These are phyloP conservation scores for Amphipoea lucens DNA, from an alignment of 2,888 invertebrate genomes.

Conservation along the genomic window DNA sequence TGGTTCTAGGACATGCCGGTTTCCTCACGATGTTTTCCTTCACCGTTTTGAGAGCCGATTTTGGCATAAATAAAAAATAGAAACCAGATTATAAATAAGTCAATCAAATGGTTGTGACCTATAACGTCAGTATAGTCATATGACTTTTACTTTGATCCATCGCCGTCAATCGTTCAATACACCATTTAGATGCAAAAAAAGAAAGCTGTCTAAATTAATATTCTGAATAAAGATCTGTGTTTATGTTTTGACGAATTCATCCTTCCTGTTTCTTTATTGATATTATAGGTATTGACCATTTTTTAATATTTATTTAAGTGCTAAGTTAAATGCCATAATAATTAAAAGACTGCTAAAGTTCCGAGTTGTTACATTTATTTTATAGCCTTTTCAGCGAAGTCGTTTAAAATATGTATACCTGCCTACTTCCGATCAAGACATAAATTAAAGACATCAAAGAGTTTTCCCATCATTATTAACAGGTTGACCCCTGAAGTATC, in stretches of 20 bases:
- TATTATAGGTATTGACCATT: not conserved
- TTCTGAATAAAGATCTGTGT: not conserved
- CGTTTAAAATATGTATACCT: not conserved
- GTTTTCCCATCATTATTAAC: not conserved
- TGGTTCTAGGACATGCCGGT: not conserved
- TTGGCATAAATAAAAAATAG: not conserved
- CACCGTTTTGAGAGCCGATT: not conserved
- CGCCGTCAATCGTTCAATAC: not conserved
- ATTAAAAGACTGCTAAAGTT: slow-evolving; percentile 10
- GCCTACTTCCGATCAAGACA: not conserved
- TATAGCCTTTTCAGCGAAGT: not conserved
- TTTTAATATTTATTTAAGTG: slow-evolving; percentile 3
- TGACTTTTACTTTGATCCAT: not conserved
- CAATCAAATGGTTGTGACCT: not conserved
- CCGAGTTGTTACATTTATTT: slow-evolving; percentile 9
- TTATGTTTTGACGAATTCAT: slow-evolving; percentile 10
- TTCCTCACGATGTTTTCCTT: not conserved
- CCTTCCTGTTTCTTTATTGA: slow-evolving; percentile 10
- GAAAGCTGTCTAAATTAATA: slow-evolving; percentile 21
- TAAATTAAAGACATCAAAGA: not conserved
- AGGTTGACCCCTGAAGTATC: too few species aligned
- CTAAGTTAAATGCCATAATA: slow-evolving; percentile 7
- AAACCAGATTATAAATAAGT: not conserved
- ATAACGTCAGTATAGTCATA: not conserved
- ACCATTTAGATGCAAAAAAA: slow-evolving; percentile 18